Evolutionary conservation across 2,113 vertebrate species (phyloP).

Genomic region (Hepsetus odoe): DNA sequence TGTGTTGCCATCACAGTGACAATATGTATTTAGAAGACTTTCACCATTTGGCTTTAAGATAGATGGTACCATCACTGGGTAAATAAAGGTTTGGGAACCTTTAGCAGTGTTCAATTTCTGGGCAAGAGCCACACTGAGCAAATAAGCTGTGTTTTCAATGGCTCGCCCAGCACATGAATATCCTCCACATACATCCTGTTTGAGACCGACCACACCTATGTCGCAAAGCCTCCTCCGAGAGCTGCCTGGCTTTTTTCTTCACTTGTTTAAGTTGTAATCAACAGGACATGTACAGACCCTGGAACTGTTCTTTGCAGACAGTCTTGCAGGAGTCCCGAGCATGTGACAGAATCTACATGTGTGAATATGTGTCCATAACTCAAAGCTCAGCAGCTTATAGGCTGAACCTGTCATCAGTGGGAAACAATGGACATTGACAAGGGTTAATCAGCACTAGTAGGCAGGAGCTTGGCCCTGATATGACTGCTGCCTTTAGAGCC

Average conservation of each 20-base stretch:
- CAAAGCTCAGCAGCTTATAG: constrained; percentile 21
- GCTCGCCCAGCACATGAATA: constrained; percentile 46
- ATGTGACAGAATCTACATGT: not conserved
- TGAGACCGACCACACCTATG: constrained; percentile 51
- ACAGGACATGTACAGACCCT: not conserved
- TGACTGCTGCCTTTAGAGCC: constrained; percentile 40
- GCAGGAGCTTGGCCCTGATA: not conserved
- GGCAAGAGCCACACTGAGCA: constrained; percentile 45
- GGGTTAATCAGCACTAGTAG: not conserved
- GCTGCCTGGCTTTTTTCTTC: not conserved
- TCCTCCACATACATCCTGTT: constrained; percentile 73
- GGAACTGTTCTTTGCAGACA: not conserved
- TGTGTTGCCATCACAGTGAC: too few species aligned
- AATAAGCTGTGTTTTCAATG: constrained; percentile 49
- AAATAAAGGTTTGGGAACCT: constrained; percentile 21
- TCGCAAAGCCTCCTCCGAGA: constrained; percentile 18
- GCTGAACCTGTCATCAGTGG: not conserved
- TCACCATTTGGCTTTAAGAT: constrained; percentile 1
- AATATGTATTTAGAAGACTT: too few species aligned
- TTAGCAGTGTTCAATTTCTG: constrained; percentile 26
- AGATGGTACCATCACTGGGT: not conserved
- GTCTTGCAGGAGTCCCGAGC: not conserved
- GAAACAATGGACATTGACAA: constrained; percentile 23
- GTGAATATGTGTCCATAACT: not conserved
- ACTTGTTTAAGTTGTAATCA: not conserved